A percentile compares a stretch with the other conserved stretches of the same genome.
Evolutionary conservation across 2,113 vertebrate species (phyloP).

Genomic region (Leiothrix lutea): DNA sequence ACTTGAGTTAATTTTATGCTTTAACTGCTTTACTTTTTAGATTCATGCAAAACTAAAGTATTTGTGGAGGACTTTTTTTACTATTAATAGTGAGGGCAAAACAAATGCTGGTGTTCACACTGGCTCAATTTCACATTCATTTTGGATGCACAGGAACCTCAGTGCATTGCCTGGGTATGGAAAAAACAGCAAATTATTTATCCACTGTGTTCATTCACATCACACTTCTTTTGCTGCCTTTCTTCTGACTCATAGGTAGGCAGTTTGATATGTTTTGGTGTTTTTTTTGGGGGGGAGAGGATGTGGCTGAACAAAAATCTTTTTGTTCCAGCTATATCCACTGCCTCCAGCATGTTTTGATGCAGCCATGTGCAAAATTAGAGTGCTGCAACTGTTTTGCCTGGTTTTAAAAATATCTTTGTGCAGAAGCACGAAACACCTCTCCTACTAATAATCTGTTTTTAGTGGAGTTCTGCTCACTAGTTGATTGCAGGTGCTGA

Average conservation of each 20-base stretch:
- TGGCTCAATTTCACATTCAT: background rate
- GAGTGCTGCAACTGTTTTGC: background rate
- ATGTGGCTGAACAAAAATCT: background rate
- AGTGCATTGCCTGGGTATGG: background rate
- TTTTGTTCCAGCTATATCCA: background rate
- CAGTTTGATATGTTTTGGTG: background rate
- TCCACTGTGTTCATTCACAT: background rate
- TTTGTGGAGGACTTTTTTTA: background rate
- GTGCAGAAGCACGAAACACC: background rate
- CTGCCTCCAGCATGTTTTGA: background rate
- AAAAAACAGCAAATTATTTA: background rate
- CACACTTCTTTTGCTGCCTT: background rate
- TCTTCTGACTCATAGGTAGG: background rate
- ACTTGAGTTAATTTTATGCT: background rate
- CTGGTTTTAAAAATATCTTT: background rate
- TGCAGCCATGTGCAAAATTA: background rate
- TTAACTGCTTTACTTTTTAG: background rate
- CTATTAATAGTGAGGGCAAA: background rate
- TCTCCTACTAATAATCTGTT: background rate
- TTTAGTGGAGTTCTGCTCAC: background rate
- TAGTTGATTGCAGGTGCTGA: background rate
- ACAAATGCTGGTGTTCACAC: background rate
- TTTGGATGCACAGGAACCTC: background rate
- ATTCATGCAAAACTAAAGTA: background rate
- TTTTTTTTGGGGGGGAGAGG: fast-evolving